Evolutionary conservation across 2,113 vertebrate genomes (phyloP).

Genomic region (Ranitomeya variabilis): DNA sequence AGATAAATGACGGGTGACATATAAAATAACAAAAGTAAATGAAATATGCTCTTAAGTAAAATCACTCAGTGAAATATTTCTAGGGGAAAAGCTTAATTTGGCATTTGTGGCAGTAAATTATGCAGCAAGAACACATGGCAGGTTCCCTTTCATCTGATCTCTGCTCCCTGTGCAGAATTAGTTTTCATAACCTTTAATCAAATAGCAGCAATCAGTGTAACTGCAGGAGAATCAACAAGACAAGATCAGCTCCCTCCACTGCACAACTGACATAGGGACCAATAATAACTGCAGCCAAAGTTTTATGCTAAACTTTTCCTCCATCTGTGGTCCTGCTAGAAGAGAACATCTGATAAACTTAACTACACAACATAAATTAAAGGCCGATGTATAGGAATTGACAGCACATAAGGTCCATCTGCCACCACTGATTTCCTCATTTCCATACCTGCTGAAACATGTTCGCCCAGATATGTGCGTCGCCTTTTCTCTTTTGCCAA

Average conservation of each 20-base stretch:
- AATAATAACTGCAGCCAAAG: conserved; percentile 12
- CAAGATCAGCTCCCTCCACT: not conserved
- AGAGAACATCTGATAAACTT: conserved; percentile 28
- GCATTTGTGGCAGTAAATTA: not conserved
- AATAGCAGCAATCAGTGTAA: conserved; percentile 40
- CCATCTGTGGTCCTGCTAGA: conserved; percentile 34
- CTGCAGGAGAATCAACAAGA: conserved; percentile 16
- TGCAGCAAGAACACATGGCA: conserved; percentile 37
- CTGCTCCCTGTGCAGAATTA: conserved; percentile 23
- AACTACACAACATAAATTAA: conserved; percentile 49
- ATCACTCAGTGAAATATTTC: not conserved
- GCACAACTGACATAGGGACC: not conserved
- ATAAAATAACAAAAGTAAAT: too few species aligned
- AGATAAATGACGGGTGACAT: too few species aligned
- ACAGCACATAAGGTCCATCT: conserved; percentile 46
- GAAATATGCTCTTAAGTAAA: not conserved
- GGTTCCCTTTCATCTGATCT: conserved; percentile 1
- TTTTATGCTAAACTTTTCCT: conserved; percentile 40
- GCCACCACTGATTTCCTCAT: conserved; percentile 17
- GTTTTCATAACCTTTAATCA: conserved; percentile 48
- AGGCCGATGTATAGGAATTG: conserved; percentile 10
- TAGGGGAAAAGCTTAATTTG: not conserved
- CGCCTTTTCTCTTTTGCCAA: not conserved
- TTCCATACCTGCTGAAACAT: conserved; percentile 20
- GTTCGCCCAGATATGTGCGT: not conserved